Percentiles rank a stretch among this genome's conserved stretches.
Conservation (phyloP, 2,113 vertebrate genomes). For the Dicentrarchus labrax region DNA sequence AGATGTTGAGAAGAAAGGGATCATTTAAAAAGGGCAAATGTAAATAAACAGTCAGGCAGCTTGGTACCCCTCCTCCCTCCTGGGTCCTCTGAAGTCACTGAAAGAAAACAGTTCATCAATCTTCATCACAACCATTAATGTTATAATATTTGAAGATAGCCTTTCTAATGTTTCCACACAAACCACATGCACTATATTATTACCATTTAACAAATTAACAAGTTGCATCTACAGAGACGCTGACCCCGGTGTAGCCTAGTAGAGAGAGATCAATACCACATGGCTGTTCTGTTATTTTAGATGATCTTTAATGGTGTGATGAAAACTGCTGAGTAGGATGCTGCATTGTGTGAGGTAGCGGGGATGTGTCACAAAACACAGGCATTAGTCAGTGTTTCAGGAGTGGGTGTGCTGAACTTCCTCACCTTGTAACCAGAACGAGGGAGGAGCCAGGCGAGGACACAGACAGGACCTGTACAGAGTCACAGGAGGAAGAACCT, state of each 20-base stretch:
- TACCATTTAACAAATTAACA: conserved; percentile 18
- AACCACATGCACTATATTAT: conserved; percentile 9
- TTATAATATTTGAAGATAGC: conserved; percentile 66
- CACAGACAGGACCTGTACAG: conserved; percentile 50
- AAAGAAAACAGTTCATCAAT: conserved; percentile 88
- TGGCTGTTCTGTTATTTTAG: conserved; percentile 9
- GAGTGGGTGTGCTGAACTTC: conserved; percentile 38
- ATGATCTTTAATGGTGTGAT: conserved; percentile 7
- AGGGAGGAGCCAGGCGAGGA: conserved; percentile 49
- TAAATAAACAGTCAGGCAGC: conserved; percentile 85
- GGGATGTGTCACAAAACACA: conserved; percentile 20
- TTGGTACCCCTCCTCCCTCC: conserved; percentile 61
- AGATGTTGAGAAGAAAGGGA: conserved; percentile 87
- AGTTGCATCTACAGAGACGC: neutral
- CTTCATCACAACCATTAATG: conserved; percentile 81
- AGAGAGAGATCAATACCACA: conserved; percentile 15
- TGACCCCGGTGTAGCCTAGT: neutral
- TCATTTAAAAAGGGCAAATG: conserved; percentile 86
- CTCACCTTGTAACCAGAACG: conserved; percentile 59
- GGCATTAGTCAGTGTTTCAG: conserved; percentile 18
- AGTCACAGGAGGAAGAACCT: conserved; percentile 56
- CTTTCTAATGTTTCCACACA: conserved; percentile 37
- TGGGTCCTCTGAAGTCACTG: conserved; percentile 81
- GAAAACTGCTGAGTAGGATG: neutral
- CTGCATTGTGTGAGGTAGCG: neutral